A percentile compares a stretch with the other conserved stretches of the same genome.
Evolutionary conservation across 2,797 vertebrate genomes (phyloP).

Genomic region (Pteronotus mesoamericanus): DNA sequence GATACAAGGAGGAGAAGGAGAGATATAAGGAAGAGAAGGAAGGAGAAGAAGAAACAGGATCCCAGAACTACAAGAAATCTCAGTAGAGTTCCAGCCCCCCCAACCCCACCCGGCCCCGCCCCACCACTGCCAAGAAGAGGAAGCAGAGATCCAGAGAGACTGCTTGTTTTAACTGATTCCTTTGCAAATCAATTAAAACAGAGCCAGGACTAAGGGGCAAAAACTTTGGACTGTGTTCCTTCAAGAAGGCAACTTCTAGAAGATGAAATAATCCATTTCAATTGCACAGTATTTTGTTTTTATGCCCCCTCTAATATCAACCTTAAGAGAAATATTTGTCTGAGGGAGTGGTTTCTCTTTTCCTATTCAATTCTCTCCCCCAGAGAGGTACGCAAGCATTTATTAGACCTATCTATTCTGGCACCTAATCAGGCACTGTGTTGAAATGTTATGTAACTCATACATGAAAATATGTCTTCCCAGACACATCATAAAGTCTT

Average conservation of each 20-base stretch:
- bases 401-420: not conserved
- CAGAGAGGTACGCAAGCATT: not conserved
- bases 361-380: not conserved
- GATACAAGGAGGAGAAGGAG: not conserved
- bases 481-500: not conserved
- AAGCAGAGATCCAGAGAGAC: not conserved
- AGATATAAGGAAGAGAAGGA: not conserved
- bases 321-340: not conserved
- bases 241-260: not conserved
- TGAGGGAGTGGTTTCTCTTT: not conserved
- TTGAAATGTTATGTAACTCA: slow-evolving; percentile 26
- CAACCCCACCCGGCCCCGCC: too few species aligned
- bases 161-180: too few species aligned
- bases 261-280: slow-evolving; percentile 28
- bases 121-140: not conserved
- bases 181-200: not conserved
- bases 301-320: not conserved
- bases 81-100: not conserved
- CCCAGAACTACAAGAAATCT: not conserved
- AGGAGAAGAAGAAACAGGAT: not conserved
- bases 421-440: not conserved
- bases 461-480: not conserved
- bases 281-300: not conserved
- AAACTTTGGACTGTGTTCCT: not conserved
- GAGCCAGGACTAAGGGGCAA: not conserved